Base-by-base conservation (phyloP, 2,113 vertebrate genomes). In the Calonectris borealis region DNA sequence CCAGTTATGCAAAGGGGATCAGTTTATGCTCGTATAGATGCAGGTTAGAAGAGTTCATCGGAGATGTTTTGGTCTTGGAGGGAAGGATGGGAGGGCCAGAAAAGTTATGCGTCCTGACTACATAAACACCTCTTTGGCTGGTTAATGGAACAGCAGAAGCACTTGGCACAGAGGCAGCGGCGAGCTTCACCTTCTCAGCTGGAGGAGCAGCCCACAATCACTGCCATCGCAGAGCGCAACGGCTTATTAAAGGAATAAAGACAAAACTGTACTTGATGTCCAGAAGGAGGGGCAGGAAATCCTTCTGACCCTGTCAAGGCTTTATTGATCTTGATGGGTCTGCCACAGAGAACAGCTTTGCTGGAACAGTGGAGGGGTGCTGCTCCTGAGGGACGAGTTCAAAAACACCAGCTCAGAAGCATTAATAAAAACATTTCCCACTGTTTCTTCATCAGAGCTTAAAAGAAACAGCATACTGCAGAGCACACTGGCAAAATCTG, bases 271-370 rank as follows among this genome's bases (percentile, higher is more conserved):
- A 10, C 49, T 75, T 66, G 49, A 61, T 91, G 91, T 93, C 38
- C n/a, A 83, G 94, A 91, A 54, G 2, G 75, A 88, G 75, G 78
- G 86, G 91, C 78, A 91, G 75, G 46, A 94, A 83, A 86, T 83
- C 60, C 93, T 85, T 60, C 49, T 90, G 75, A 85, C 86, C 66
- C 38, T 80, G 82, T 93, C 84, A 82, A 40, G 75, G 32, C 86
- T 95, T 86, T 80, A 31, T 70, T 87, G 73, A 76, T 93, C 94
- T 90, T 95, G 95, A 94, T 80, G 84, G 86, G 32, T 78, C 83
- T 95, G 89, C 91, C 75, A 55, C 81, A 90, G 91, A 94, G 80
- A 93, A 94, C 65, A 91, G 32, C 84, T 82, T 68, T 86, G 88
- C 86, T 81, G 78, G 86, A 93, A n/a, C 49, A 76, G 83, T 12